Evolutionary conservation across 2,888 invertebrate species (phyloP), one percentile per base, ranked within the genome.

Genomic region (Lumbricus terrestris): DNA sequence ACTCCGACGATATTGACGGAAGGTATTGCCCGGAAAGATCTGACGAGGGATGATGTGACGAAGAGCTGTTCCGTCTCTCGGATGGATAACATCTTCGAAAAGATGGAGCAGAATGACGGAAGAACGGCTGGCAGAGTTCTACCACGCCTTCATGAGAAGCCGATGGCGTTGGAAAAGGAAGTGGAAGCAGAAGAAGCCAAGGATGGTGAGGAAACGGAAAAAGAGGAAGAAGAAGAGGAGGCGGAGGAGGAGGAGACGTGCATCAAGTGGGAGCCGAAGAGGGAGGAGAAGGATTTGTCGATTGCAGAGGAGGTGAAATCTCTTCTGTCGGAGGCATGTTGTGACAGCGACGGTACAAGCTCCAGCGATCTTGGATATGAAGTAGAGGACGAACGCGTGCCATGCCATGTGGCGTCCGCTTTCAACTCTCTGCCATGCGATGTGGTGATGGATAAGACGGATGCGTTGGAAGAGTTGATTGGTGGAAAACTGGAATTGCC

Each of bases 21-120:
- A 15, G 83, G 34, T 18, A 34, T 34, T 15, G 83, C 16, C 16
- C 3, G 2, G 5, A 33, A 38, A n/a, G 38, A 85, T 18, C 35
- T 15, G 33, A 29, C 83, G 16, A 83, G 83, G 34, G 83, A 83
- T 18, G 83, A 83, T 15, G 83, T 33, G 34, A 34, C 16, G 5
- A 33, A 6, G 40, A 6, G 8, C 40, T 11, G 40, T 38, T 85
- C 82, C 20, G 11, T 83, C 18, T 82, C 85, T 3, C 23, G 38
- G n/a, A 18, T 82, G 37, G 38, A 82, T 38, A 35, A 37, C 37
- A 69, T 40, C 29, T 90, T 42, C 16, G 82, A 82, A 38, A 40
- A 82, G 34, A 42, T 82, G 83, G 82, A 42, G 34, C 38, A 83
- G 20, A 82, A 90, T 15, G 90, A 85, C 20, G 89, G 54, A 69